Conservation (phyloP, 2,797 vertebrate genomes). For the Cryptoprocta ferox region DNA sequence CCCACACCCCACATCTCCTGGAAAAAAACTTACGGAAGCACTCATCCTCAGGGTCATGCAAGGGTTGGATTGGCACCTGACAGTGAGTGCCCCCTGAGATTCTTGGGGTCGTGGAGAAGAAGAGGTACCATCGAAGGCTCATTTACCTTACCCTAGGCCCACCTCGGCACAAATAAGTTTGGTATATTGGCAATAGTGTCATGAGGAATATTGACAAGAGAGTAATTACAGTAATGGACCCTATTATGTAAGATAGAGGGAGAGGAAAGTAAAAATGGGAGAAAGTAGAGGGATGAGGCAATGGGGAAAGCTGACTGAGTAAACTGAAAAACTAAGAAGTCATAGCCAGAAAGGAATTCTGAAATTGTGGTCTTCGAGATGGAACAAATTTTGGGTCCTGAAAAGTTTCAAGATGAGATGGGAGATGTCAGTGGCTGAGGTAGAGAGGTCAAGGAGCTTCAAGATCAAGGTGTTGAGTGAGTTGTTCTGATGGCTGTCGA, state of each 20-base stretch:
- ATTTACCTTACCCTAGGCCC: background rate
- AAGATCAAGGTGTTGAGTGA: background rate
- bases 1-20: background rate
- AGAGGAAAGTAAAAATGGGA: background rate
- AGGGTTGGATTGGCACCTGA: background rate
- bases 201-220: background rate
- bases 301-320: background rate
- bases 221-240: background rate
- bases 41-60: background rate
- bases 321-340: background rate
- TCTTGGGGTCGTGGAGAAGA: background rate
- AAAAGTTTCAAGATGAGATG: background rate
- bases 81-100: background rate
- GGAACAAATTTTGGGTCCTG: background rate
- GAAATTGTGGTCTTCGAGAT: background rate
- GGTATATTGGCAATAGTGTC: background rate
- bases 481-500: background rate
- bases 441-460: background rate
- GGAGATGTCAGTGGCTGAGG: background rate
- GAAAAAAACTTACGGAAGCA: background rate
- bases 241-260: background rate
- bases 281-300: background rate
- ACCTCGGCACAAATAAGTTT: background rate
- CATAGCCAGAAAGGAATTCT: background rate
- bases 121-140: background rate